Evolutionary conservation across 2,888 invertebrate species (phyloP), one percentile per base, ranked within the genome.

Genomic region (Meteorus cinctellus): DNA sequence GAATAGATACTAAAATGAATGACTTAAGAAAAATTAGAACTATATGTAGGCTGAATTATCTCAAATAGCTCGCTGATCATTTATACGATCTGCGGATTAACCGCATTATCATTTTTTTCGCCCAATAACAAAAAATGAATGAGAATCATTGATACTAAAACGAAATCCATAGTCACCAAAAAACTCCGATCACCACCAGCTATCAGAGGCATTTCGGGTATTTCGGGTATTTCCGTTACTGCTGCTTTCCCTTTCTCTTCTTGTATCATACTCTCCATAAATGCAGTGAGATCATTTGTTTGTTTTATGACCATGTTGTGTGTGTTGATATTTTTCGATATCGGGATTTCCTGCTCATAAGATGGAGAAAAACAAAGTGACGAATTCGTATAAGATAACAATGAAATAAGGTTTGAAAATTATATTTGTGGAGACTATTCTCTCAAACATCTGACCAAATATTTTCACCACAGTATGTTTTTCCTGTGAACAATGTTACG

Each of bases 211-310:
- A 94, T 87, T 80, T 92, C 92, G 41, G 93, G 90, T 48, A 94
- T 87, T 80, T 92, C 92, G 41, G 93, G 90, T 48, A 91, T 89
- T 0, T 90, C 89, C 48, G 92, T 89, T 0, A 90, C 90, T 74
- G 93, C 93, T 1, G 91, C 4, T 34, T 34, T 86, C 81, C 92
- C 92, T 0, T 92, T 91, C 16, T 92, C 91, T 81, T 95, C 94
- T 77, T 94, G 93, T 89, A 95, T 92, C 1, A 96, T 89, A 41
- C 91, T 93, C 87, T 96, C 95, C 94, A 96, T 95, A 84, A 95
- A 94, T 12, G 92, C 91, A 0, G 94, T 93, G 31, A 96, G 89
- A 78, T 95, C 94, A 86, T 95, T 94, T 83, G 94, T 95, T 14
- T 94, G 92, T 80, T 94, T n/a, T n/a, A n/a, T 93, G 14, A 92